phyloP scores from a whole-genome alignment of 2,113 vertebrate genomes.

The Bambusicola thoracicus region DNA sequence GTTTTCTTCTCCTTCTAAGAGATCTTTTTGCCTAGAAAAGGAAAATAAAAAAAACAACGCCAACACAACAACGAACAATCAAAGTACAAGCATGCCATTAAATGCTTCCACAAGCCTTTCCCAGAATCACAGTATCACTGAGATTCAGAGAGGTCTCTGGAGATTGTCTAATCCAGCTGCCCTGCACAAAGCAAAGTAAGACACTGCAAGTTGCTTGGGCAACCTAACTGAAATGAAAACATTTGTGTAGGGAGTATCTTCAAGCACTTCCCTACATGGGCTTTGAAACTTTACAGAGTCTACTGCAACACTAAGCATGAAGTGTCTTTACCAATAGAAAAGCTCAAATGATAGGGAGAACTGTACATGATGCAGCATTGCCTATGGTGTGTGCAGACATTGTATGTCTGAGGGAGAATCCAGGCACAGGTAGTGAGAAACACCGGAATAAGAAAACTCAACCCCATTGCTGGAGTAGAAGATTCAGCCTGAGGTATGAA shows the following conservation, averaged over 20 bases:
- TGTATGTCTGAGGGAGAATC: neutral
- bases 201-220: neutral
- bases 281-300: neutral
- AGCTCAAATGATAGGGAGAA: neutral
- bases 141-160: neutral
- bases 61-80: neutral
- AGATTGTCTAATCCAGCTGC: fast-evolving
- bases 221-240: neutral
- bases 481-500: neutral
- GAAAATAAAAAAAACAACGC: neutral
- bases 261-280: neutral
- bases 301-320: neutral
- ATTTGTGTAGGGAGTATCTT: neutral
- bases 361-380: neutral
- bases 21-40: constrained; percentile 67
- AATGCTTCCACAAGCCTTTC: neutral
- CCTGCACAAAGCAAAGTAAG: neutral
- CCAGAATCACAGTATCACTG: fast-evolving
- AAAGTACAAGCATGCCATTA: neutral
- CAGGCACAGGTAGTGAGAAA: neutral
- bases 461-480: neutral
- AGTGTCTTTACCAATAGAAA: neutral
- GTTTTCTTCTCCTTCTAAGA: constrained; percentile 77
- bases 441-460: neutral
- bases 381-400: neutral